Percentiles rank a stretch among this genome's conserved stretches.
These are phyloP conservation scores for Sinonovacula constricta DNA, from an alignment of 1,140 invertebrate species.

Conservation along the genomic window DNA sequence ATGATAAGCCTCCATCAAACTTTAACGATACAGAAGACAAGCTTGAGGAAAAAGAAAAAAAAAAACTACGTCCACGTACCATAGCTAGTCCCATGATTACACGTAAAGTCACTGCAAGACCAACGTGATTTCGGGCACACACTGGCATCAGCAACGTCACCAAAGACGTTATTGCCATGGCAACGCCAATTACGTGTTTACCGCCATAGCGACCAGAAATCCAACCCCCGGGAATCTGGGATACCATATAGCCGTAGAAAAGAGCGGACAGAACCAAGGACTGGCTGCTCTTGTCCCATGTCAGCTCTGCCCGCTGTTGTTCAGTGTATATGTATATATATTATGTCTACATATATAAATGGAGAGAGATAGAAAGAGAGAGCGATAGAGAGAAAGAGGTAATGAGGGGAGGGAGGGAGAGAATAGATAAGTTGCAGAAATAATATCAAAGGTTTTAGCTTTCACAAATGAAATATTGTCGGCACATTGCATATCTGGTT, in stretches of 20 bases:
- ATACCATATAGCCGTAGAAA: conserved; percentile 86
- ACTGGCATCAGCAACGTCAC: conserved; percentile 34
- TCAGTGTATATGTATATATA: no score
- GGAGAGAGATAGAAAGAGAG: not conserved
- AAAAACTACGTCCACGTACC: conserved; percentile 27
- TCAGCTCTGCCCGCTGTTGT: conserved; percentile 16
- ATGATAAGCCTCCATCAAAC: no score
- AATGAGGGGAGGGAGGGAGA: not conserved
- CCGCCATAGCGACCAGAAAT: conserved; percentile 81
- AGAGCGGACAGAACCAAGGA: conserved; percentile 90
- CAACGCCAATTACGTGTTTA: conserved; percentile 59
- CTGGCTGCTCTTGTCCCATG: conserved; percentile 82
- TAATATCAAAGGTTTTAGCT: not conserved
- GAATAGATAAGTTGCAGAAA: not conserved
- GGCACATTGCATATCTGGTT: not conserved
- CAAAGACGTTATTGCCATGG: conserved; percentile 33
- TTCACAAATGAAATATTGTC: not conserved
- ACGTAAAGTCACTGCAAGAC: conserved; percentile 12
- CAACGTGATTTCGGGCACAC: conserved; percentile 5
- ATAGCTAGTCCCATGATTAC: conserved; percentile 24
- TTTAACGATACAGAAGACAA: no score
- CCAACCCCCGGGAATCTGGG: conserved; percentile 88
- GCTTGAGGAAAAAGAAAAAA: no score
- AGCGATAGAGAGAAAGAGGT: no score
- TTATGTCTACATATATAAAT: not conserved